Base-by-base conservation (phyloP, 2,888 invertebrate species). In the Nesidiocoris tenuis region DNA sequence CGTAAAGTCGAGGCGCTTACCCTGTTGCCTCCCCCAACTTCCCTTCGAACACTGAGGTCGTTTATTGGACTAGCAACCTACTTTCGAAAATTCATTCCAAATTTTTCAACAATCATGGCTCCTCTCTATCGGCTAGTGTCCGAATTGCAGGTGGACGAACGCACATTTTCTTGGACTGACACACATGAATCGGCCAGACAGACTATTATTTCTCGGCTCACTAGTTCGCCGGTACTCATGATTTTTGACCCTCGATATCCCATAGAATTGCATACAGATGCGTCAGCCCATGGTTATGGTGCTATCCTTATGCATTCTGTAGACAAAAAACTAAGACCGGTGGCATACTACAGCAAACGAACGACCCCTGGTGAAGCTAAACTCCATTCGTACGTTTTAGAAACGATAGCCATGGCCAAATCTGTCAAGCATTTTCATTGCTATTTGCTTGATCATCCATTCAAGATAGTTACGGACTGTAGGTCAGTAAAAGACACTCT, bases 391-490 rank as follows among this genome's bases (percentile, higher is more conserved):
- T 64, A 64, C 21, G 64, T 12, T 12, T 23, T 18, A 7, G 64
- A 64, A 21, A 64, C 24, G 7, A n/a, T 64, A 7, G 64, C 64
- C 39, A 3, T 65, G 65, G 54, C 22, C 1, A 61, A 72, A 21
- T 61, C 61, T 7, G 56, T 72, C 9, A 39, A 72, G 22, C 63
- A 72, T 63, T 72, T 72, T 23, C 61, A 72, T 25, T 25, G 23
- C 55, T 63, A 63, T 18, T 63, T 72, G 1, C 23, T 21, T 22
- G 61, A 39, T 22, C 23, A 61, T 57, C 19, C 5, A 9, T 68
- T 68, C n/a, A 68, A 2, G 1, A 56, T 68, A 16, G 68, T 68
- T 1, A 72, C 72, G 7, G 72, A 72, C 39, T 72, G 72, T 17
- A n/a, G 1, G 5, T 72, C 72, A 12, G 19, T 72, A 19, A 72